These are phyloP conservation scores for Microtus oregoni DNA, from an alignment of 2,113 vertebrate species.

Conservation along the genomic window DNA sequence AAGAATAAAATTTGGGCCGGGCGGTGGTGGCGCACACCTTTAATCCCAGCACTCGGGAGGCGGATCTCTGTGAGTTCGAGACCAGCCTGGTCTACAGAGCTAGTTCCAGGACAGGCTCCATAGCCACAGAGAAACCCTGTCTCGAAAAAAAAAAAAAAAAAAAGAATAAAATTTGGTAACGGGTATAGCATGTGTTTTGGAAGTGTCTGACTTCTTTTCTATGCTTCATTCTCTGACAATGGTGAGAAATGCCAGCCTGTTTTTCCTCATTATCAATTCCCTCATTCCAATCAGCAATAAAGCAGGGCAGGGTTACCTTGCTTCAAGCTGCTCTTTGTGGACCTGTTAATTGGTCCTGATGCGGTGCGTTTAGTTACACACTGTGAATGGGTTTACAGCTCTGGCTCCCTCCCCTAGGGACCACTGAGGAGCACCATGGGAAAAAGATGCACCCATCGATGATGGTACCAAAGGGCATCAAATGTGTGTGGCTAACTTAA, in stretches of 20 bases:
- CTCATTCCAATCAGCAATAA: constrained; percentile 10
- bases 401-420: background rate
- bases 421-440: background rate
- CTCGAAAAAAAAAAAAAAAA: no score
- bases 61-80: no score
- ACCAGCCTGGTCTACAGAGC: no score
- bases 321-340: background rate
- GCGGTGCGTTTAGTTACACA: background rate
- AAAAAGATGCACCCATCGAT: background rate
- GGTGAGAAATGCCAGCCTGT: background rate
- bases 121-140: no score
- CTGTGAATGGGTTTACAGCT: background rate
- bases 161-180: no score
- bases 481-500: constrained; percentile 29
- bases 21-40: no score
- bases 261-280: background rate
- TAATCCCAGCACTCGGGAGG: constrained; percentile 5
- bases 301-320: background rate
- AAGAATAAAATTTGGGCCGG: background rate
- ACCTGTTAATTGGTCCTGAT: background rate
- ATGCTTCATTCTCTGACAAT: background rate
- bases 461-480: constrained; percentile 3
- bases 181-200: background rate
- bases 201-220: background rate
- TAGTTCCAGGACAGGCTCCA: no score